phyloP scores from a whole-genome alignment of 2,113 vertebrate species.

The Gobius niger region DNA sequence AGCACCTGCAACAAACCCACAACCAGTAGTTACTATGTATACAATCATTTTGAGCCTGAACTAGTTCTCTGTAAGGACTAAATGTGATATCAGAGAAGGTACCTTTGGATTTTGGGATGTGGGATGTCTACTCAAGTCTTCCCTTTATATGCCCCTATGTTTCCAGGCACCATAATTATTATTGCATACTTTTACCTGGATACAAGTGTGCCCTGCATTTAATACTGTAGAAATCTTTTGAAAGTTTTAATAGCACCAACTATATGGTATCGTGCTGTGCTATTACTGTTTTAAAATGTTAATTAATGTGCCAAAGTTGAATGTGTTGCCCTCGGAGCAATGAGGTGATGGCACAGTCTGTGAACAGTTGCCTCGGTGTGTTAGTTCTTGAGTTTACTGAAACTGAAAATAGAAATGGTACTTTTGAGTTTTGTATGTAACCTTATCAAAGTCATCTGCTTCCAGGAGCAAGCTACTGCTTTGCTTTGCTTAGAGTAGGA shows the following conservation, averaged over 20 bases:
- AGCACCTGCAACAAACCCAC: slow-evolving; percentile 20
- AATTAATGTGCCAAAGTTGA: slow-evolving; percentile 54
- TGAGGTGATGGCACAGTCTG: background rate
- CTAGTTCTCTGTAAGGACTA: too few species aligned
- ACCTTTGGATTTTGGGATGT: slow-evolving; percentile 39
- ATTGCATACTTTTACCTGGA: slow-evolving; percentile 29
- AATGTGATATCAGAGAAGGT: slow-evolving; percentile 4
- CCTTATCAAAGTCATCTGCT: background rate
- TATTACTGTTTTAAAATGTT: slow-evolving; percentile 28
- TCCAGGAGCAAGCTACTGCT: background rate
- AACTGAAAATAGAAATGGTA: slow-evolving; percentile 4
- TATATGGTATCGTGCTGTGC: slow-evolving; percentile 35
- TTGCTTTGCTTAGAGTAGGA: background rate
- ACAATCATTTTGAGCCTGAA: slow-evolving; percentile 15
- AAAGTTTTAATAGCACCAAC: slow-evolving; percentile 38
- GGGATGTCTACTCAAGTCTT: slow-evolving; percentile 60
- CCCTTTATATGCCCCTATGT: slow-evolving; percentile 45
- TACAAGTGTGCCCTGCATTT: slow-evolving; percentile 48
- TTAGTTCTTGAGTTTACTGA: slow-evolving; percentile 10
- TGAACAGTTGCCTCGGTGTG: slow-evolving; percentile 19
- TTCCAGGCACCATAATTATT: slow-evolving; percentile 22
- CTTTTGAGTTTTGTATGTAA: background rate
- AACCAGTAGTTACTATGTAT: slow-evolving; percentile 1
- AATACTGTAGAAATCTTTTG: slow-evolving; percentile 31
- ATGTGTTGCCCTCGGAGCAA: slow-evolving; percentile 38